These are phyloP conservation scores for Emydocephalus ijimae DNA, from an alignment of 2,113 vertebrate genomes.

Conservation along the genomic window DNA sequence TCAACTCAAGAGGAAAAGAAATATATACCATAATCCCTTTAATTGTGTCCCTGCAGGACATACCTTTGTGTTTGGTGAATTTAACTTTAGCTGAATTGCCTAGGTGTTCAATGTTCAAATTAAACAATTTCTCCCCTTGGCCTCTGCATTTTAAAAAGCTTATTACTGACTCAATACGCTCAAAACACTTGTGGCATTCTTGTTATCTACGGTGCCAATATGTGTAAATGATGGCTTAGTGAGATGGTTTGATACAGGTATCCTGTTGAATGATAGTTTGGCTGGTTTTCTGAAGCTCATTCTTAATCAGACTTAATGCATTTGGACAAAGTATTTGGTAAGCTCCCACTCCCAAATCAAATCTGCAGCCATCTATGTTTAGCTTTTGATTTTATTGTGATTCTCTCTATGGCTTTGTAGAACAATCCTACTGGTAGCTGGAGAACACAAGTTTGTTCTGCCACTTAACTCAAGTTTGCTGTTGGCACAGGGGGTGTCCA, in stretches of 20 bases:
- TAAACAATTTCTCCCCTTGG: neutral
- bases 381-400: slow-evolving; percentile 64
- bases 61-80: neutral
- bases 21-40: neutral
- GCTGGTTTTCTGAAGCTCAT: neutral
- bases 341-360: slow-evolving; percentile 64
- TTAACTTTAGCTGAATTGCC: neutral
- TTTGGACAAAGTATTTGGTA: slow-evolving; percentile 57
- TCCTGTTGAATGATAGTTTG: neutral
- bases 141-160: neutral
- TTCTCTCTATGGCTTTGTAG: slow-evolving; percentile 68
- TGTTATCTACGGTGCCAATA: neutral
- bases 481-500: neutral
- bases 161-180: neutral
- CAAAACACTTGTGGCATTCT: neutral
- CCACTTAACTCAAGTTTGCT: slow-evolving; percentile 39
- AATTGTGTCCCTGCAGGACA: neutral
- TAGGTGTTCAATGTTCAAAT: neutral
- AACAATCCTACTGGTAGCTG: slow-evolving; percentile 62
- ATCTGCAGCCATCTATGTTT: slow-evolving; percentile 69
- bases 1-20: neutral
- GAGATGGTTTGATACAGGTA: neutral
- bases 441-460: slow-evolving; percentile 57
- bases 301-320: neutral
- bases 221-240: neutral